Evolutionary conservation across 2,797 vertebrate species (phyloP).

Genomic region (Schizopygopsis pylzovi): DNA sequence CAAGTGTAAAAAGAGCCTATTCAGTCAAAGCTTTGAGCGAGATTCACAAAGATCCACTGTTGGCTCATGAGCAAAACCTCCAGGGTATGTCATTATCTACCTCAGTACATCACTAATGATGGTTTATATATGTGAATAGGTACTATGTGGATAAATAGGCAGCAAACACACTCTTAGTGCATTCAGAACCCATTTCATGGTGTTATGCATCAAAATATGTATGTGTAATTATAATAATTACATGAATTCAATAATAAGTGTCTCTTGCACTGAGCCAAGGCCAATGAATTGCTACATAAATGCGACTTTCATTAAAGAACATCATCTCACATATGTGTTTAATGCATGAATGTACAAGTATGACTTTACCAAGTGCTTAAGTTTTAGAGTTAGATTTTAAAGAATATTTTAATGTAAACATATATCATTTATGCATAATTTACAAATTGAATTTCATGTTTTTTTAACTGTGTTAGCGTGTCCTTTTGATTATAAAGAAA

Average conservation of each 20-base stretch:
- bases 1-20: constrained; percentile 83
- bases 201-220: background rate
- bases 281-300: background rate
- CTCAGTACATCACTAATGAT: constrained; percentile 4
- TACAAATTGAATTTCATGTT: background rate
- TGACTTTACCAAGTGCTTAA: background rate
- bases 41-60: constrained; percentile 82
- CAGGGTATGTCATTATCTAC: constrained; percentile 19
- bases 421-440: background rate
- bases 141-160: background rate
- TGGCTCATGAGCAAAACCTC: constrained; percentile 59
- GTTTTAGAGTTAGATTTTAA: background rate
- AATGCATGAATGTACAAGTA: background rate
- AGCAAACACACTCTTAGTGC: background rate
- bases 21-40: constrained; percentile 74
- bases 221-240: background rate
- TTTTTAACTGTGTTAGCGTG: constrained; percentile 26
- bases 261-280: background rate
- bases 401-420: background rate
- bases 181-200: background rate
- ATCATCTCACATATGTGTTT: background rate
- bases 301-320: background rate
- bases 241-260: background rate
- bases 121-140: background rate
- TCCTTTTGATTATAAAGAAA: constrained; percentile 53